Conservation (phyloP, 2,797 vertebrate genomes). For the Sphenopsis melanotis region DNA sequence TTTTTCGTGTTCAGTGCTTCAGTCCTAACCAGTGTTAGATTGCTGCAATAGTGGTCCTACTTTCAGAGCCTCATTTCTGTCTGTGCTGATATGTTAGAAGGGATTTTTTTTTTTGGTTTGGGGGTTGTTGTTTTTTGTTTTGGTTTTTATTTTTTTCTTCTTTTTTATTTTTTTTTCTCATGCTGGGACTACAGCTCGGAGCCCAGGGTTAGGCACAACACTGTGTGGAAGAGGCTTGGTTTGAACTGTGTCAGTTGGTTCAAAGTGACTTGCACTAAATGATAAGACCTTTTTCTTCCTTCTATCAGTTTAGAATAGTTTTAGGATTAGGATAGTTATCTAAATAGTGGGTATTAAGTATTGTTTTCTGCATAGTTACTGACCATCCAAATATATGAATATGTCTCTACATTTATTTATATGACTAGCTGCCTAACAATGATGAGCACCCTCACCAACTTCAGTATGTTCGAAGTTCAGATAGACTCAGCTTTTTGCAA, state of each 20-base stretch:
- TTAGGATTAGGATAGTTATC: background rate
- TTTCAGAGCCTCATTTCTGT: slow-evolving; percentile 96
- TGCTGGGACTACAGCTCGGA: slow-evolving; percentile 46
- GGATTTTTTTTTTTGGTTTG: background rate
- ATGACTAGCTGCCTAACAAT: background rate
- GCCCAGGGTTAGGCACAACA: slow-evolving; percentile 82
- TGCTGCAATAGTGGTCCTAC: slow-evolving; percentile 83
- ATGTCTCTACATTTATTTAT: background rate
- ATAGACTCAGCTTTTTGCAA: background rate
- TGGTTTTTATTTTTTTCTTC: background rate
- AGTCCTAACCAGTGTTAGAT: slow-evolving; percentile 77
- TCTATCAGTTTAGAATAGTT: background rate
- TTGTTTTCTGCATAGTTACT: background rate
- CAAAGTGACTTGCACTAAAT: background rate
- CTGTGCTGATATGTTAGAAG: slow-evolving; percentile 76
- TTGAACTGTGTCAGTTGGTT: background rate
- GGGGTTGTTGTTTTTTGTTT: background rate
- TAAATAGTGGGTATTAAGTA: background rate
- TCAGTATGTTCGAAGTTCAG: background rate
- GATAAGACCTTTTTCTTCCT: background rate
- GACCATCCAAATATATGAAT: background rate
- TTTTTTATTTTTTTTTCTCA: background rate
- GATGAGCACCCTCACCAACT: background rate
- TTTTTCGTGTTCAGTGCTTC: slow-evolving; percentile 82
- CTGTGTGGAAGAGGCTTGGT: slow-evolving; percentile 58